Conservation (phyloP, 2,797 vertebrate species). For the Amazona finschi region DNA sequence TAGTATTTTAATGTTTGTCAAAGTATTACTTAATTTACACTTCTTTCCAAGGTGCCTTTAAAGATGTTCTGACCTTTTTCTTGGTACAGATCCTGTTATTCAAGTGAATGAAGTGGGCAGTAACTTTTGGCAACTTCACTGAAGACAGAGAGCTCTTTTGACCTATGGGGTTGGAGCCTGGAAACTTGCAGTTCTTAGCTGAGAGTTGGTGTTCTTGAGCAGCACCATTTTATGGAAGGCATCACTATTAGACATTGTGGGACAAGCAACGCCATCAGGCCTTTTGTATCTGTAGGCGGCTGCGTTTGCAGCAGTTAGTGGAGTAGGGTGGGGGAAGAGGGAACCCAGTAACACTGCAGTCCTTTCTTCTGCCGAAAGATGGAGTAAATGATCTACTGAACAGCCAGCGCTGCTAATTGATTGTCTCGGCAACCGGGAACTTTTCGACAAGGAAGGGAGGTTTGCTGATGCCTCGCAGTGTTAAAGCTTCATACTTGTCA, state of each 20-base stretch:
- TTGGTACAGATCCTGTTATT: not conserved
- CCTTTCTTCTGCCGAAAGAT: constrained; percentile 49
- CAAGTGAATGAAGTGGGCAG: not conserved
- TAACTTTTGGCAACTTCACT: not conserved
- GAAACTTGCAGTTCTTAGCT: not conserved
- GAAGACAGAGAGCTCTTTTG: not conserved
- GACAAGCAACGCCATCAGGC: not conserved
- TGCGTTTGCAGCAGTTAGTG: not conserved
- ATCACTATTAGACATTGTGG: not conserved
- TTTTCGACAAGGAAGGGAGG: not conserved
- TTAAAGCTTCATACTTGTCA: not conserved
- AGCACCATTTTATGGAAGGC: not conserved
- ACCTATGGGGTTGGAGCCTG: not conserved
- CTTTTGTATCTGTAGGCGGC: fast-evolving
- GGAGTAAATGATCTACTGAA: constrained; percentile 46
- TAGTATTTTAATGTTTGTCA: not conserved
- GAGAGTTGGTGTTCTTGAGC: not conserved
- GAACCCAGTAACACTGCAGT: not conserved
- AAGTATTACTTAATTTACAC: not conserved
- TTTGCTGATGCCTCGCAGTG: not conserved
- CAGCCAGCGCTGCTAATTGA: not conserved
- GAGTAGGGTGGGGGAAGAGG: not conserved
- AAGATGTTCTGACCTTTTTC: not conserved
- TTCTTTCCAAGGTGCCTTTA: not conserved
- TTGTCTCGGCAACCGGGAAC: not conserved